Conservation (phyloP, 2,113 vertebrate genomes). For the Andinoacara biseriatus region DNA sequence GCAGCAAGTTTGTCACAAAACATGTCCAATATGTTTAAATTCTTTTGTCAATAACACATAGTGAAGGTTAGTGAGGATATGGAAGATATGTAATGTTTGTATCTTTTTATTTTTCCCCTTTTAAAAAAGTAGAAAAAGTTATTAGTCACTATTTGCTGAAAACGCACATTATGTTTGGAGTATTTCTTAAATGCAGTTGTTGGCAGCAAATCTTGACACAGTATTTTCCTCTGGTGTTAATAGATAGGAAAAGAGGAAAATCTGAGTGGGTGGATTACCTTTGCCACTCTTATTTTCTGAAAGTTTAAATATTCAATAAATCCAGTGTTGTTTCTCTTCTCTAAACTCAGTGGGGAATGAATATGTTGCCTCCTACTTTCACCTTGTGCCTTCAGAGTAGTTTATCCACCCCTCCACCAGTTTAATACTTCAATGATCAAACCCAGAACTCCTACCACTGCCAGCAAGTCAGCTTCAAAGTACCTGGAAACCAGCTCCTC, state of each 20-base stretch:
- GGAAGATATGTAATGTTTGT: neutral
- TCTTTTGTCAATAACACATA: neutral
- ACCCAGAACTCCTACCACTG: constrained; percentile 13
- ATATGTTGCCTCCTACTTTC: constrained; percentile 41
- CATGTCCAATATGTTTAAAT: neutral
- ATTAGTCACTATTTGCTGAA: neutral
- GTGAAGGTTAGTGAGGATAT: neutral
- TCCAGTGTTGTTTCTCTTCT: neutral
- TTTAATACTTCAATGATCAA: constrained; percentile 55
- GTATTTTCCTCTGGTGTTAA: neutral
- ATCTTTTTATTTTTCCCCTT: neutral
- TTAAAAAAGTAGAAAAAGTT: neutral
- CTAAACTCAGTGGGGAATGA: constrained; percentile 31
- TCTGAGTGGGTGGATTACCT: neutral
- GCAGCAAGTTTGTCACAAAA: neutral
- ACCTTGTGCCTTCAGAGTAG: constrained; percentile 9
- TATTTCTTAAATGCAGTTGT: no score
- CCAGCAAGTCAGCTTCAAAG: constrained; percentile 54
- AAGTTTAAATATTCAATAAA: neutral
- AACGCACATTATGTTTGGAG: neutral
- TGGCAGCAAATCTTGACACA: neutral
- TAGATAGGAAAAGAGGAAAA: neutral
- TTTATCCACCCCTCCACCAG: constrained; percentile 12
- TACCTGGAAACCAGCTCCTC: constrained; percentile 41
- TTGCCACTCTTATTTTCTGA: neutral